Evolutionary conservation across 92 coral and sea anemone species (phyloP), one percentile per base, ranked within the genome.

Genomic region (Parazoanthus swiftii): DNA sequence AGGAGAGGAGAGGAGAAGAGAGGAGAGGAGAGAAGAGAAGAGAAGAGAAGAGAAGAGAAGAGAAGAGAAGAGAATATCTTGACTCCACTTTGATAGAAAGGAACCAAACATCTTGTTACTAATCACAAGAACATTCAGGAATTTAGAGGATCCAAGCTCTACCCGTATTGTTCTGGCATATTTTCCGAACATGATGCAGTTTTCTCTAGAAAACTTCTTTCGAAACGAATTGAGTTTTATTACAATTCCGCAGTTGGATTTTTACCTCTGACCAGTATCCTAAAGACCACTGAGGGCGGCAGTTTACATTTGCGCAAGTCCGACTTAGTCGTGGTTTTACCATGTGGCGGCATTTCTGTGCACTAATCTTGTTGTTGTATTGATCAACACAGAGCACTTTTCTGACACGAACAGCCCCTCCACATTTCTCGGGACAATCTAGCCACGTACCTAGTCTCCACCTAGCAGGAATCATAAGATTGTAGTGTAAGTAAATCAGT

Each of bases 251-350:
- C n/a, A n/a, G 65, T 63, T 54, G 14, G 59, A 63, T 20, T 25
- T 63, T 26, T 85, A 91, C 94, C 90, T 89, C 85, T 23, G 94
- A 89, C 94, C 94, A 92, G 77, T 81, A 54, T 66, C 92, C 94
- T 15, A 86, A 58, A 68, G 67, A n/a, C 81, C 91, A 92, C 89
- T 86, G 90, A 39, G 92, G 91, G 79, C 68, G 48, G 85, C 94
- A 92, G 76, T 89, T 84, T 23, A 70, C 81, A 14, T 66, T 11
- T 38, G 89, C 94, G 74, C 94, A 92, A 38, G 56, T 70, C 26
- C 71, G 83, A 74, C 81, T 81, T 20, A 72, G 42, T 67, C 81
- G 33, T 36, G 92, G 94, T 18, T 76, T 58, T 81, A 66, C 85
- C 29, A 89, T 36, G 29, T 80, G 35, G 51, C 86, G 88, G 85